Evolutionary conservation across 2,113 vertebrate genomes (phyloP), one percentile per base, ranked within the genome.

Genomic region (Thinocorus orbignyianus): DNA sequence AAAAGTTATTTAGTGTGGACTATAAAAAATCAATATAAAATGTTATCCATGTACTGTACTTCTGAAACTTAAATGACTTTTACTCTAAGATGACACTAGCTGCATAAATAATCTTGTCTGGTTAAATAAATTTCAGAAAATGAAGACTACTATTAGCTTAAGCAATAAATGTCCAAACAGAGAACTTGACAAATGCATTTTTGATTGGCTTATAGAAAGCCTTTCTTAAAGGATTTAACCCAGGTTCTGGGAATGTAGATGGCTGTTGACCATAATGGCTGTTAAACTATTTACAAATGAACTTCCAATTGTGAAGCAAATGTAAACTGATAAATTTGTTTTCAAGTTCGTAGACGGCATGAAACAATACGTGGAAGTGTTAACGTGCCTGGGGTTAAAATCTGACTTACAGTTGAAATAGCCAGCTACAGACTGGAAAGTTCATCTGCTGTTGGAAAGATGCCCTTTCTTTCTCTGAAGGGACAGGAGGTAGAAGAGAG

Each of bases 311-410:
- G 57, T 91, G 93, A 95, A 93, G 93, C 66, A 68, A 44, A 41
- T 88, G 80, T 96, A 94, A 92, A 96, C 79, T 92, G 95, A 90
- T 96, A 81, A 62, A 65, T 61, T 90, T 81, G 33, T 93, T 94
- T 31, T 88, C 11, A 31, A 55, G 52, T 71, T 91, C 35, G 25
- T 78, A 48, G 65, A 42, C 78, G 61, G 35, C 28, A 39, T 93
- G 71, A 74, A 60, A 92, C 35, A 64, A 60, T 88, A 81, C 24
- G 13, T 76, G 48, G 22, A 81, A 90, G n/a, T 76, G 31, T 90
- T 91, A 84, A 65, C 17, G 26, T 90, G 52, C 48, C 69, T 76
- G 80, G 74, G 60, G 33, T 81, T 62, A 35, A 80, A 86, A 66
- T 81, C 65, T 80, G 55, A 62, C 19, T 84, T 88, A 48, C 3